Base-by-base conservation (phyloP, 2,113 vertebrate species). In the Ramphastos sulfuratus region DNA sequence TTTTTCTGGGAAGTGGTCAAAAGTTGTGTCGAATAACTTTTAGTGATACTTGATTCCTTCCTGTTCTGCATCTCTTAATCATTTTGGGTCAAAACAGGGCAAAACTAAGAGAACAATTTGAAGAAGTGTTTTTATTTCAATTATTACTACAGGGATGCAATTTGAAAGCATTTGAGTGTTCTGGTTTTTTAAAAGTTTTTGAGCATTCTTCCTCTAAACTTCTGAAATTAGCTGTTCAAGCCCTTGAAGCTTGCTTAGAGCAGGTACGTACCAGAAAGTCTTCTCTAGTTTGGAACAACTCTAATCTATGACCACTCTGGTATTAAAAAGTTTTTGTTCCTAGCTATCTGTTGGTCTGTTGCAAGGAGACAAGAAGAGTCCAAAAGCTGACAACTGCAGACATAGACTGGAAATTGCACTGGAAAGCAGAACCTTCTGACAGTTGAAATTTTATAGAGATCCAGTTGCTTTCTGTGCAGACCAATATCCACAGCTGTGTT, bases 201-300 rank as follows among this genome's bases (percentile, higher is more conserved):
- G 58, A 78, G 42, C 79, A 50, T 82, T 78, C 10, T 61, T 65
- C 15, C 44, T 73, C 42, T 63, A 30, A 56, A 71, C 8, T 66
- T 82, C 24, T 76, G 63, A 50, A 82, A 18, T 35, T 24, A 63
- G 44, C 14, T 7, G n/a, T 55, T 20, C 31, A n/a, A 93, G 54
- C 18, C 48, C n/a, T 28, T 76, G 24, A 12, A 60, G 52, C 27
- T 60, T 48, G 30, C 39, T 31, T 50, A 9, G 30, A 71, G 15
- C 15, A 66, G 28, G 39, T 25, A 6, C 0, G 0, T 35, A 54
- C 4, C 7, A 55, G 6, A 31, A 52, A 58, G 6, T 48, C 33
- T 50, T 54, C n/a, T 46, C 35, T 25, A 5, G 11, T 30, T 46
- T 50, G 28, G 10, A 42, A 59, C 23, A 87, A 89, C 39, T 13